Base-by-base conservation (phyloP, 2,888 invertebrate species). In the Scrobipalpa costella region DNA sequence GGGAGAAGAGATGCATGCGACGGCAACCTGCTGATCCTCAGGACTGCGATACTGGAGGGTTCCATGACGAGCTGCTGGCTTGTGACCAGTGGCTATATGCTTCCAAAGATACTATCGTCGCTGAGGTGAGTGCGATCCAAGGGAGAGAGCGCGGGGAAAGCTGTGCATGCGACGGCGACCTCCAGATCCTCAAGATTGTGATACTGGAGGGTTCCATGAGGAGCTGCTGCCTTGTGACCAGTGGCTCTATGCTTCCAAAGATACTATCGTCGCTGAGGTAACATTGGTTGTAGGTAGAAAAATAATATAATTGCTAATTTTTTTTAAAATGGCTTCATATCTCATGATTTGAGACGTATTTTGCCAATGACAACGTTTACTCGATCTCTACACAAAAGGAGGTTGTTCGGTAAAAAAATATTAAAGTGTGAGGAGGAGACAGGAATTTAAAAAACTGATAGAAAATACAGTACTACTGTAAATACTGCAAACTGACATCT, bases 241-340 rank as follows among this genome's bases (percentile, higher is more conserved):
- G 13, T 91, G 88, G 85, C 69, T 91, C 33, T 92, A 85, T 68
- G 85, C 84, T 62, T 80, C 83, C 1, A 78, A 75, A 58, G 78
- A 79, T 57, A 92, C 92, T 7, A 88, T 92, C 47, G 84, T 86
- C 3, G 85, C 84, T 65, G 92, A 92, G 84, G 92, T 92, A 70
- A 71, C 69, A 57, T 2, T 75, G 67, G 2, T 73, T 75, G 8
- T 78, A 77, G 17, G 74, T n/a, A n/a, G n/a, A n/a, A n/a, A n/a
- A n/a, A n/a, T n/a, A n/a, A n/a, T n/a, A n/a, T n/a, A n/a, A n/a
- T n/a, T n/a, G n/a, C n/a, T n/a, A n/a, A n/a, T n/a, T n/a, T n/a
- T n/a, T n/a, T n/a, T n/a, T n/a, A n/a, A n/a, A n/a, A n/a, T n/a
- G n/a, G n/a, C n/a, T n/a, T n/a, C n/a, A n/a, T n/a, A n/a, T n/a